A percentile compares a stretch with the other conserved stretches of the same genome.
These are phyloP conservation scores for Bagarius yarrelli DNA, from an alignment of 2,113 vertebrate species.

Conservation along the genomic window DNA sequence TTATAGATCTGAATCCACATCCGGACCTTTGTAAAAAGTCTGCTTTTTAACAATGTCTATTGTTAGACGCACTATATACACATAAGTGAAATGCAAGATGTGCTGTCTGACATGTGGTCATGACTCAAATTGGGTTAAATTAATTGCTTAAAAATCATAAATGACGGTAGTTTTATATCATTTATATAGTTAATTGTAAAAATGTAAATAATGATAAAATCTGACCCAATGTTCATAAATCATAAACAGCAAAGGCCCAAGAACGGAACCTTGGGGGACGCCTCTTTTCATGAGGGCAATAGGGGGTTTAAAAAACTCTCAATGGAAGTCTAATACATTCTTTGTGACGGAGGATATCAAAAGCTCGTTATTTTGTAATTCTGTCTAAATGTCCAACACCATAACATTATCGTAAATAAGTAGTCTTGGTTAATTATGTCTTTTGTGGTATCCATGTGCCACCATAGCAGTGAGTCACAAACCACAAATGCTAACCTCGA, in stretches of 20 bases:
- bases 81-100: neutral
- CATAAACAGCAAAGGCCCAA: no score
- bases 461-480: neutral
- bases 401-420: neutral
- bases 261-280: no score
- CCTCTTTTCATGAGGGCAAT: no score
- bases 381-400: neutral
- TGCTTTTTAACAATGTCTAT: conserved; percentile 21
- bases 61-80: neutral
- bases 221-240: no score
- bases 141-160: no score
- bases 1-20: neutral
- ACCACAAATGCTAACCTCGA: neutral
- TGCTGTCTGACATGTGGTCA: neutral
- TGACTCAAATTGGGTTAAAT: neutral
- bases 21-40: neutral
- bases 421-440: neutral
- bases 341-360: no score
- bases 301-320: no score
- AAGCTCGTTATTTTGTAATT: neutral
- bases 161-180: no score
- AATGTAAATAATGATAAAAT: no score
- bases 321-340: no score
- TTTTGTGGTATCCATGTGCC: neutral
- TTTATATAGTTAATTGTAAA: no score